Conservation (phyloP, 2,113 vertebrate species). For the Percina caprodes region DNA sequence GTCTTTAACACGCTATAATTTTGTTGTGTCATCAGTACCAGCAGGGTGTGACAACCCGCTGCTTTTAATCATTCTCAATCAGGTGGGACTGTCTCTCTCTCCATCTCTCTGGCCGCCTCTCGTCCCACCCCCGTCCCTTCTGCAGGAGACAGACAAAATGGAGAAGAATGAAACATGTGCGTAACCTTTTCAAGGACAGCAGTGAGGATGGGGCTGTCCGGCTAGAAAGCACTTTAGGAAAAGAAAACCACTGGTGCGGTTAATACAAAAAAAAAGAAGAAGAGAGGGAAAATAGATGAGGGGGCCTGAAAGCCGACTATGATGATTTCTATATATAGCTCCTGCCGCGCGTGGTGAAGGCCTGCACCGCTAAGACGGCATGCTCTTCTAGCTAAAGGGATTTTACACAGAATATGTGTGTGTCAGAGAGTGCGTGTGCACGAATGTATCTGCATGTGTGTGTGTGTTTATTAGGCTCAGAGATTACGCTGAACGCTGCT, state of each 20-base stretch:
- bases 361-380: constrained; percentile 72
- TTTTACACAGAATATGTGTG: constrained; percentile 69
- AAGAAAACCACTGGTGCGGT: constrained; percentile 82
- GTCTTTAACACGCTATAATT: constrained; percentile 74
- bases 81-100: constrained; percentile 62
- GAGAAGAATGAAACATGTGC: constrained; percentile 78
- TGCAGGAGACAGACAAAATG: constrained; percentile 69
- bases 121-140: constrained; percentile 1
- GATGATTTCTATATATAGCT: constrained; percentile 84
- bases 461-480: constrained; percentile 70
- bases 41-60: constrained; percentile 76
- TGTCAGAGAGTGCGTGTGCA: constrained; percentile 20
- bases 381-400: constrained; percentile 82
- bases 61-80: constrained; percentile 84
- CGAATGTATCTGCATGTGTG: constrained; percentile 55
- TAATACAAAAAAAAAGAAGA: constrained; percentile 82
- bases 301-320: constrained; percentile 77
- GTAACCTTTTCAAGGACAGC: constrained; percentile 82
- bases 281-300: constrained; percentile 73
- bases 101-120: constrained; percentile 9
- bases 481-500: constrained; percentile 75
- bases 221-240: constrained; percentile 83
- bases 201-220: constrained; percentile 70
- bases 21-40: constrained; percentile 75
- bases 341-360: constrained; percentile 64